These are phyloP conservation scores for Plutomurus gul DNA, from an alignment of 1,140 invertebrate genomes.

Conservation along the genomic window DNA sequence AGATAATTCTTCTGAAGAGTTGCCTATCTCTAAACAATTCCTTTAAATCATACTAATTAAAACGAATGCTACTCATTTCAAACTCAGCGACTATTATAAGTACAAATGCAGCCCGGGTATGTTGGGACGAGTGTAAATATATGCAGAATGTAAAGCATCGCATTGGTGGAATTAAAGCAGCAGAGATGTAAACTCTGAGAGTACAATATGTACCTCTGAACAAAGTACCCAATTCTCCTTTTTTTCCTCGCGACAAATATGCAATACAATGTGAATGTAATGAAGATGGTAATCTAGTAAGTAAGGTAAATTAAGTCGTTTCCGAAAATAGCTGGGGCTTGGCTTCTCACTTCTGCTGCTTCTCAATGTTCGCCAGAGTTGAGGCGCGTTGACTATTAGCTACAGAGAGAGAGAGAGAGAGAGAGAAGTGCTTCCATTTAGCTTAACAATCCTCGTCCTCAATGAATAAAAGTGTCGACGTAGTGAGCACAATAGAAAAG, in stretches of 20 bases:
- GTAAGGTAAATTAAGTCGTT: conserved; percentile 23
- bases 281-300: conserved; percentile 27
- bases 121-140: not conserved
- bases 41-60: conserved; percentile 28
- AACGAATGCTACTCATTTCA: conserved; percentile 20
- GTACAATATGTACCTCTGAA: not conserved
- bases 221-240: conserved; percentile 5
- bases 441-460: conserved; percentile 28
- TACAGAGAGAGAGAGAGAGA: no score
- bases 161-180: no score
- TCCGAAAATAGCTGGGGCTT: conserved; percentile 16
- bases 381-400: conserved; percentile 1
- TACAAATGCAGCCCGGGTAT: no score
- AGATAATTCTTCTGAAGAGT: not conserved
- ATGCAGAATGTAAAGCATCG: no score
- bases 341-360: no score
- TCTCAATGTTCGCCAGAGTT: no score
- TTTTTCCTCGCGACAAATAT: conserved; percentile 16
- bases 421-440: conserved; percentile 23
- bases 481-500: not conserved
- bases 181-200: not conserved
- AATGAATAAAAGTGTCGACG: conserved; percentile 29
- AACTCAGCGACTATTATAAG: not conserved
- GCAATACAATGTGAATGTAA: conserved; percentile 17
- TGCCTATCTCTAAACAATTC: not conserved